Evolutionary conservation across 2,888 invertebrate species (phyloP).

Genomic region (Pyrgus malvae): DNA sequence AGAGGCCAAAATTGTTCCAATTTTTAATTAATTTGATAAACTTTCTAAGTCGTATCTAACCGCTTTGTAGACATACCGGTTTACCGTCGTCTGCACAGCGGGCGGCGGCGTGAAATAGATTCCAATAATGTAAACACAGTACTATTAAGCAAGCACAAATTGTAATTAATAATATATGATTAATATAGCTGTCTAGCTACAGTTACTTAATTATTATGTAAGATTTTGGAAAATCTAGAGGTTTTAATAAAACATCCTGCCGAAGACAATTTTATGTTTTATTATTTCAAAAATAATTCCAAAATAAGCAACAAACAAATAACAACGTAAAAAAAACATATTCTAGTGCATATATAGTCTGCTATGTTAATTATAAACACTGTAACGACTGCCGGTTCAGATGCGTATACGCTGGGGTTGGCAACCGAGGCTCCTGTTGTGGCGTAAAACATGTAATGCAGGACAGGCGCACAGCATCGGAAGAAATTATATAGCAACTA

Average conservation of each 20-base stretch:
- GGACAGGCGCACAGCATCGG: conserved; percentile 3
- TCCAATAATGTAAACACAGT: conserved; percentile 3
- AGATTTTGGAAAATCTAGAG: conserved; percentile 47
- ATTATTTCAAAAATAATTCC: conserved; percentile 77
- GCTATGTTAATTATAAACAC: conserved; percentile 57
- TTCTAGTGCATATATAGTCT: conserved; percentile 57
- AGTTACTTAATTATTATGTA: conserved; percentile 12
- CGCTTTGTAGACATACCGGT: conserved; percentile 19
- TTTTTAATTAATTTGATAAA: conserved; percentile 25
- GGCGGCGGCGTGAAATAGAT: neutral
- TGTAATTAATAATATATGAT: conserved; percentile 37
- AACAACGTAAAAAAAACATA: conserved; percentile 74
- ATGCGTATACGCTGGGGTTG: neutral
- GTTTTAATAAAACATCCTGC: conserved; percentile 71
- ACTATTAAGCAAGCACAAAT: conserved; percentile 36
- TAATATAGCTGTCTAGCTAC: conserved; percentile 17
- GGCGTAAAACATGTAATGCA: conserved; percentile 5
- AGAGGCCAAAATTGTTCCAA: conserved; percentile 36
- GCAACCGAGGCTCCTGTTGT: neutral
- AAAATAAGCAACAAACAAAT: conserved; percentile 82
- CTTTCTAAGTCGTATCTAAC: conserved; percentile 19
- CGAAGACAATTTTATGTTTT: conserved; percentile 63
- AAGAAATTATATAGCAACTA: conserved; percentile 13
- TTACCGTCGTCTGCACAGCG: conserved; percentile 7
- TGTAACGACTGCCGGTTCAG: conserved; percentile 43